Percentiles rank a stretch among this genome's conserved stretches.
phyloP scores from a whole-genome alignment of 2,113 vertebrate species.

The Cheilinus undulatus region DNA sequence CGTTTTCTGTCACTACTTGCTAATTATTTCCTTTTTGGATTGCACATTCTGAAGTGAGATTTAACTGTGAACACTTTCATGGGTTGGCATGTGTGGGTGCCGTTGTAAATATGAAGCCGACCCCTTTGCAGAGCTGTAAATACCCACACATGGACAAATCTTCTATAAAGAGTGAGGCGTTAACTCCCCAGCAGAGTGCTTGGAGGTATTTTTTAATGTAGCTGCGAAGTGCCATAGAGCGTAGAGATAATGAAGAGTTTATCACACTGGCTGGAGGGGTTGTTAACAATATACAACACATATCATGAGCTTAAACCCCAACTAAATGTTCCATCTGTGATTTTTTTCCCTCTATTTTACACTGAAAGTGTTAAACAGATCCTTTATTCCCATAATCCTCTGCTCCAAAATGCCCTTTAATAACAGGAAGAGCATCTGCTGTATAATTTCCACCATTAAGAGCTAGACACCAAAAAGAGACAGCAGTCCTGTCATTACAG shows the following conservation, averaged over 20 bases:
- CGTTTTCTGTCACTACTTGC: not conserved
- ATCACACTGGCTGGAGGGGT: not conserved
- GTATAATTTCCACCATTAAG: constrained; percentile 27
- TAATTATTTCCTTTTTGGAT: constrained; percentile 6
- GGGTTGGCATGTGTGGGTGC: not conserved
- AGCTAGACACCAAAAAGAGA: constrained; percentile 29
- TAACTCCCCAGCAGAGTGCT: constrained; percentile 34
- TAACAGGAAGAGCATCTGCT: constrained; percentile 29
- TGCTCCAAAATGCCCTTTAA: constrained; percentile 23
- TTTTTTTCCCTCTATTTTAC: not conserved
- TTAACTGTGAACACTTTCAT: constrained; percentile 33
- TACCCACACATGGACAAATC: constrained; percentile 5
- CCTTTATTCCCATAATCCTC: constrained; percentile 13
- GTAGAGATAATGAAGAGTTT: no score
- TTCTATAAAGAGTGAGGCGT: constrained; percentile 35
- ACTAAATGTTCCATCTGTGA: not conserved
- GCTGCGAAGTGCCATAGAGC: constrained; percentile 43
- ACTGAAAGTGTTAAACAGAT: constrained; percentile 2
- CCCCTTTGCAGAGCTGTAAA: constrained; percentile 34
- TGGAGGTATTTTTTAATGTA: constrained; percentile 14
- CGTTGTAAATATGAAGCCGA: constrained; percentile 27
- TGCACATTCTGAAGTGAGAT: constrained; percentile 1
- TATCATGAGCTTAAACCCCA: constrained; percentile 17
- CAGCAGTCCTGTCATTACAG: constrained; percentile 33
- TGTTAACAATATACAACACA: constrained; percentile 40